Base-by-base conservation (phyloP, 1,140 invertebrate species). In the Drosophila pseudoobscura region DNA sequence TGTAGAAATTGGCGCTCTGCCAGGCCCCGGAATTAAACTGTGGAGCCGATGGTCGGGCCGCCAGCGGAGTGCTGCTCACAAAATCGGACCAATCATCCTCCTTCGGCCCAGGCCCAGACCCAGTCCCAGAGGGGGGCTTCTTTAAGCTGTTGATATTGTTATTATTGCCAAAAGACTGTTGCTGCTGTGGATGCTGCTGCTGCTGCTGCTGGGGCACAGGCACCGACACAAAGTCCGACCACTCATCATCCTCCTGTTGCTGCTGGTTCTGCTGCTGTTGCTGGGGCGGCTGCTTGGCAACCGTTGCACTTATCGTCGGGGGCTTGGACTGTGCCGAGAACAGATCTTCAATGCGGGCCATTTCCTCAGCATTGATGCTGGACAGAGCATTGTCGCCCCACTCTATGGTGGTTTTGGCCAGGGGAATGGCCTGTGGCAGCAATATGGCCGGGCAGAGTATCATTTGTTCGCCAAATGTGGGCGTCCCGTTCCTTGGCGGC, bases 81-180 rank as follows among this genome's bases (percentile, higher is more conserved):
- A 94, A 94, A 59, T 94, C 94, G 15, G 93, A 93, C 94, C 94
- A 94, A 74, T 94, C 94, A 60, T 94, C 94, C 39, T 94, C 94
- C 54, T 93, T 93, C 0, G 61, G 45, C 31, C 82, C 53, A 79
- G 9, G 77, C 8, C 29, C 29, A 13, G 11, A 31, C 2, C 82
- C 51, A 78, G 9, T 71, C 6, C 31, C 31, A 9, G 35, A 26
- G 24, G 15, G n/a, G 6, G 26, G n/a, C 20, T 75, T 72, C 26
- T 62, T 65, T 22, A 31, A 29, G 31, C 60, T 75, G 17, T 59
- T 57, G 2, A 74, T 35, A 51, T 76, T 70, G 49, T 90, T 80
- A 22, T 75, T 80, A 41, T 77, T 76, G 45, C 35, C 43, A 17
- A 49, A 52, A 1, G 43, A 54, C 46, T 50, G 56, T 20, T 79